A percentile compares a stretch with the other conserved stretches of the same genome.
Conservation (phyloP, 2,888 invertebrate genomes). For the Trisateles emortualis region DNA sequence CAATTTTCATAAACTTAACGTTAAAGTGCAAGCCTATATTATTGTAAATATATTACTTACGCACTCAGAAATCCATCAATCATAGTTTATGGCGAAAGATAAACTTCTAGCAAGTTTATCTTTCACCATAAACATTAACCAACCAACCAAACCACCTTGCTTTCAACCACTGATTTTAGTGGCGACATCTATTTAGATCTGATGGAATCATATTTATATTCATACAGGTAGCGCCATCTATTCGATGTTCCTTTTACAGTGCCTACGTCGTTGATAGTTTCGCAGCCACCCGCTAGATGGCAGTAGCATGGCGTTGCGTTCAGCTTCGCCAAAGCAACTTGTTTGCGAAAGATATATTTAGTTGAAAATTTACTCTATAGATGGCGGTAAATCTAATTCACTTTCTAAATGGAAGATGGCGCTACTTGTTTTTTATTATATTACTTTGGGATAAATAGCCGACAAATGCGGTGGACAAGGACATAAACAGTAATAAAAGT, state of each 20-base stretch:
- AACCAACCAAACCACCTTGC: no score
- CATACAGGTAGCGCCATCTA: constrained; percentile 8
- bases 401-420: constrained; percentile 1
- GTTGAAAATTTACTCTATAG: neutral
- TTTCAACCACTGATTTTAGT: no score
- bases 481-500: neutral
- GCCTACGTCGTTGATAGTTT: neutral
- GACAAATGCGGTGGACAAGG: neutral
- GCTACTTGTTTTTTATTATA: neutral
- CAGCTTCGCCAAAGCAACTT: neutral
- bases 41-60: no score
- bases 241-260: neutral
- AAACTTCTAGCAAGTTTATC: no score
- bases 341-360: neutral
- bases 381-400: constrained; percentile 1
- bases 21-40: no score
- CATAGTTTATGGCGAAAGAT: no score
- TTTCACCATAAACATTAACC: no score
- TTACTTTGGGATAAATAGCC: neutral
- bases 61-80: no score
- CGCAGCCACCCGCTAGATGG: constrained; percentile 37
- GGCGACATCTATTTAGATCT: constrained; percentile 10
- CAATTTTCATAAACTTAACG: no score
- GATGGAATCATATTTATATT: neutral
- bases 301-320: neutral